These are phyloP conservation scores for Ia io DNA, from an alignment of 2,113 vertebrate genomes.

Conservation along the genomic window DNA sequence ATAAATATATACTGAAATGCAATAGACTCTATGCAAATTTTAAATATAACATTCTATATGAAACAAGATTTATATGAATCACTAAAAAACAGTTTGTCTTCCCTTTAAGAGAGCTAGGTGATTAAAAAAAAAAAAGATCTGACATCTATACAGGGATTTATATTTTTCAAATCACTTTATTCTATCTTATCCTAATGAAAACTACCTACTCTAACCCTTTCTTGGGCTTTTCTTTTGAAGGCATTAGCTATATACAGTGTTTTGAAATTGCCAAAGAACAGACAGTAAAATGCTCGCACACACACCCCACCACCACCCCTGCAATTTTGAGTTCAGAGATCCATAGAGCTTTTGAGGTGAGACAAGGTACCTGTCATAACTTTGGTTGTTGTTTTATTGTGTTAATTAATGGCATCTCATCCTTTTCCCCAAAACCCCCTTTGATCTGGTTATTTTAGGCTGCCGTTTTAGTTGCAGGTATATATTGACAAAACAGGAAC, in stretches of 20 bases:
- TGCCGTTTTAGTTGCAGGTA: neutral
- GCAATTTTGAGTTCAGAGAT: neutral
- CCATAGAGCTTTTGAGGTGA: neutral
- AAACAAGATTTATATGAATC: neutral
- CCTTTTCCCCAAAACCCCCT: neutral
- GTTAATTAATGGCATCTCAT: neutral
- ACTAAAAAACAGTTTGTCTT: neutral
- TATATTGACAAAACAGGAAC: slow-evolving; percentile 5
- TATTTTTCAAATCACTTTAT: neutral
- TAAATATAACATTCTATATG: neutral
- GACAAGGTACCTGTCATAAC: neutral
- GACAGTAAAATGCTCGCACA: neutral
- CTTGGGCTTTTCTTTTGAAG: neutral
- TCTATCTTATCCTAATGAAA: neutral
- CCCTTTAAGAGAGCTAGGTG: neutral
- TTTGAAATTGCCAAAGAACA: slow-evolving; percentile 4
- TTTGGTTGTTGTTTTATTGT: neutral
- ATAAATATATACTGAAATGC: neutral
- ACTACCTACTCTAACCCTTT: neutral
- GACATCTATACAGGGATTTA: neutral
- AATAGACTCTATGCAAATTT: neutral
- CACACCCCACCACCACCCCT: neutral
- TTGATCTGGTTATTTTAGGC: neutral
- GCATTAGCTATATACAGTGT: neutral
- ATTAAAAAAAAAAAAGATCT: neutral